phyloP scores from a whole-genome alignment of 2,888 invertebrate genomes.

The Temnothorax rugatulus region DNA sequence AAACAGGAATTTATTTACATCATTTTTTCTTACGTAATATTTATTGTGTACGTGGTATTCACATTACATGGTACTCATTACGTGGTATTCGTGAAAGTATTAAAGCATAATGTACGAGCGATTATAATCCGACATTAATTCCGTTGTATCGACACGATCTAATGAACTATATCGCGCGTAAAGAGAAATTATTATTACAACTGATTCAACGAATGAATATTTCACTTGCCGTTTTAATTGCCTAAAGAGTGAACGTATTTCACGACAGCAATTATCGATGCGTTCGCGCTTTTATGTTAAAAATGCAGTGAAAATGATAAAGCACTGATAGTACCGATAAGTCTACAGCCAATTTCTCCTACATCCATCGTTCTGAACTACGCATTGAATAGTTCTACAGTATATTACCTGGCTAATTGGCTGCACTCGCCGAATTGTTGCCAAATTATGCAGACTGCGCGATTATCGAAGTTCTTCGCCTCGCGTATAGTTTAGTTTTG shows the following conservation, averaged over 20 bases:
- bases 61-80: background rate
- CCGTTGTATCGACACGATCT: background rate
- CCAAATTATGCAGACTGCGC: slow-evolving; percentile 36
- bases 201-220: background rate
- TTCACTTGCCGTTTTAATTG: background rate
- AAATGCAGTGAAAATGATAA: background rate
- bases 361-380: background rate
- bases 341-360: background rate
- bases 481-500: background rate
- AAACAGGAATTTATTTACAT: background rate
- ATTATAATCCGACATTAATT: slow-evolving; percentile 33
- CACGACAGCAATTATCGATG: background rate
- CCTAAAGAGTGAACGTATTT: background rate
- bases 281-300: background rate
- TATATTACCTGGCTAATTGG: slow-evolving; percentile 33
- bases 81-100: background rate
- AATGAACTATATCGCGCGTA: background rate
- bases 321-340: background rate
- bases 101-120: no score
- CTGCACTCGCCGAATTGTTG: slow-evolving; percentile 41
- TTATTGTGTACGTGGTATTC: background rate
- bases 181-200: slow-evolving; percentile 1
- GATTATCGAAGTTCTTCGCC: slow-evolving; percentile 26
- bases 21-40: background rate
- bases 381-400: slow-evolving; percentile 6